A percentile compares a stretch with the other conserved stretches of the same genome.
These are phyloP conservation scores for Choristoneura rosaceana DNA, from an alignment of 2,888 invertebrate species.

Conservation along the genomic window DNA sequence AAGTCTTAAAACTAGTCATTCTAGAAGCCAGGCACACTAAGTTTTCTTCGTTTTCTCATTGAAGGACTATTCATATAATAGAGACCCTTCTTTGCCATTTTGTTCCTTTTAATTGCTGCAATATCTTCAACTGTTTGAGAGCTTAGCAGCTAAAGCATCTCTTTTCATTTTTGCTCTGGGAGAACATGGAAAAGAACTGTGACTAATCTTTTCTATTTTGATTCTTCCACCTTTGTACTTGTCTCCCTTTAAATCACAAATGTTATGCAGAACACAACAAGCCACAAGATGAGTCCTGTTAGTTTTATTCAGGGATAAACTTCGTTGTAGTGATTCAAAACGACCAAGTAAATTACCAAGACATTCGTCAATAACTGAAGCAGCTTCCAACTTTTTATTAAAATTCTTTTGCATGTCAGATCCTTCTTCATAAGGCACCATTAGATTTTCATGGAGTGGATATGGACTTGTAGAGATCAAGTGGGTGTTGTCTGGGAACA, in stretches of 20 bases:
- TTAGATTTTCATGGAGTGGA: background rate
- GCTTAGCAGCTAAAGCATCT: background rate
- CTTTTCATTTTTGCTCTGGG: background rate
- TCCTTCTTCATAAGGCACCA: background rate
- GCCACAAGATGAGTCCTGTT: background rate
- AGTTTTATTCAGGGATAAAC: background rate
- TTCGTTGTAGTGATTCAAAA: background rate
- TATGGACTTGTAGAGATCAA: background rate
- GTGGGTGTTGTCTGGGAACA: background rate
- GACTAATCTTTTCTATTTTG: background rate
- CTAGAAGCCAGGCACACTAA: background rate
- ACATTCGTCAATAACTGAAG: background rate
- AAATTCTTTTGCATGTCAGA: background rate
- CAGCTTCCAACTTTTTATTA: background rate
- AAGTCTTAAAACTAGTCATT: no score
- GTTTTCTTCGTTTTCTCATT: background rate
- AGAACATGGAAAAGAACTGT: background rate
- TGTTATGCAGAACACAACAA: background rate
- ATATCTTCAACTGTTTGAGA: background rate
- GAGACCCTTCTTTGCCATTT: background rate
- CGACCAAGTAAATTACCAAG: constrained; percentile 1
- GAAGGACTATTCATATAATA: background rate
- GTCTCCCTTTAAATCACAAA: background rate
- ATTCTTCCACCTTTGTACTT: background rate
- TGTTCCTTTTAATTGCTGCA: background rate